Evolutionary conservation across 2,113 vertebrate species (phyloP), one percentile per base, ranked within the genome.

Genomic region (Geococcyx californianus): DNA sequence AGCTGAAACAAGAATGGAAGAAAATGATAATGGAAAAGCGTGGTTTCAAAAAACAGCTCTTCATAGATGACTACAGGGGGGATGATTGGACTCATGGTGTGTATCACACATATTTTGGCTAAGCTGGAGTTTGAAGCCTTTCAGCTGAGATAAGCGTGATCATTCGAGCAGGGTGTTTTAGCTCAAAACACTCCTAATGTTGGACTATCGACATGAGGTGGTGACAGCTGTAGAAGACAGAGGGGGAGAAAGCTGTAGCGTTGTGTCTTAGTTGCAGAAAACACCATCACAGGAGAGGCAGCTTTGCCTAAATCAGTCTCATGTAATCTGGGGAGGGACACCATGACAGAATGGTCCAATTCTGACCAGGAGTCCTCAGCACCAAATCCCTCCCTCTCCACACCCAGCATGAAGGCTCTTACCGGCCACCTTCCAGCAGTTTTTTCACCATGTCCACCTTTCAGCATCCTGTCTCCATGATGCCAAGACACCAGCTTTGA

Each of bases 1-100:
- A 95, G 70, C 78, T 94, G 90, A 95, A 95, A 95, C 62, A 95
- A 80, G 78, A 85, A 87, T 67, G 67, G 75, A 93, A 70, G 84
- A 93, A 95, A 94, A 91, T 55, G 2, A 87, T 44, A 93, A 83
- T 52, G 82, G 84, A 87, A 90, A 95, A 90, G 45, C 55, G 73
- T 77, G 15, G 33, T 74, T 94, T 68, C 38, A 77, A 45, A 90
- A 86, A 82, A 38, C 11, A 91, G 2, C 42, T 68, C 54, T 86
- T 77, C 29, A 3, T 67, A 63, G 55, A 77, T 31, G 59, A 31
- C 20, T 90, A 0, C 66, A 51, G 80, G 26, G 29, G n/a, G 33
- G 16, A 45, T 78, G 44, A 78, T 63, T 77, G 6, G 69, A 73
- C 45, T 93, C 4, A 0, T 85, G 58, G 33, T 73, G 49, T 69